Evolutionary conservation across 1,140 invertebrate genomes (phyloP).

Genomic region (Ericerus pela): DNA sequence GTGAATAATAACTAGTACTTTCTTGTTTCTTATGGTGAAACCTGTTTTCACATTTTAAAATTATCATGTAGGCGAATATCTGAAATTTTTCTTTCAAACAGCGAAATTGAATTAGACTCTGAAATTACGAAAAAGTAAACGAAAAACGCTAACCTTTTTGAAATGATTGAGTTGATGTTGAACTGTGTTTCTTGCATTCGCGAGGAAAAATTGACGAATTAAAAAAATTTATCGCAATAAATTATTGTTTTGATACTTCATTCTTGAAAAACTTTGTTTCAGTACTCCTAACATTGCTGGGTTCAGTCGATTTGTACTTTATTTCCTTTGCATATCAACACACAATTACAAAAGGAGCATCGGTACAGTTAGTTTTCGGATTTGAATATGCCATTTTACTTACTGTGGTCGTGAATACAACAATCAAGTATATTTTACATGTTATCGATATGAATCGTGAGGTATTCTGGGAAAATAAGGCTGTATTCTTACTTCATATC

Average conservation of each 20-base stretch:
- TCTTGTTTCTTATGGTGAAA: too few relatives aligned
- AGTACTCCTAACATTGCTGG: constrained; percentile 63
- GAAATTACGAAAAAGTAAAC: too few relatives aligned
- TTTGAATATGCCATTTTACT: constrained; percentile 98
- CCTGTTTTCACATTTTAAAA: too few relatives aligned
- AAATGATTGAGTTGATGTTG: too few relatives aligned
- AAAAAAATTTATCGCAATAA: not conserved
- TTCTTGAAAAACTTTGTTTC: constrained; percentile 23
- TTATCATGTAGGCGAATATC: too few relatives aligned
- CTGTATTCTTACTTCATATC: constrained; percentile 90
- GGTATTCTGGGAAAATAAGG: constrained; percentile 98
- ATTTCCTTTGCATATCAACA: constrained; percentile 88
- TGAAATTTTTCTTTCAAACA: too few relatives aligned
- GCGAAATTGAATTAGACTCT: too few relatives aligned
- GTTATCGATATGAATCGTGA: constrained; percentile 86
- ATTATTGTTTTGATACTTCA: constrained; percentile 4
- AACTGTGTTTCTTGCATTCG: too few relatives aligned
- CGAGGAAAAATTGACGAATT: not conserved
- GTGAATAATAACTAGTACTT: too few relatives aligned
- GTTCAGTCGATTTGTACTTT: constrained; percentile 72
- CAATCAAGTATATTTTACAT: constrained; percentile 90
- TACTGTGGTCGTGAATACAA: constrained; percentile 84
- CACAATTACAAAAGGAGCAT: constrained; percentile 86
- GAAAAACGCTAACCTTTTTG: too few relatives aligned
- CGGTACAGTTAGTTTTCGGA: constrained; percentile 96